phyloP scores from a whole-genome alignment of 2,888 invertebrate species.

The Pyrochroa serraticornis region DNA sequence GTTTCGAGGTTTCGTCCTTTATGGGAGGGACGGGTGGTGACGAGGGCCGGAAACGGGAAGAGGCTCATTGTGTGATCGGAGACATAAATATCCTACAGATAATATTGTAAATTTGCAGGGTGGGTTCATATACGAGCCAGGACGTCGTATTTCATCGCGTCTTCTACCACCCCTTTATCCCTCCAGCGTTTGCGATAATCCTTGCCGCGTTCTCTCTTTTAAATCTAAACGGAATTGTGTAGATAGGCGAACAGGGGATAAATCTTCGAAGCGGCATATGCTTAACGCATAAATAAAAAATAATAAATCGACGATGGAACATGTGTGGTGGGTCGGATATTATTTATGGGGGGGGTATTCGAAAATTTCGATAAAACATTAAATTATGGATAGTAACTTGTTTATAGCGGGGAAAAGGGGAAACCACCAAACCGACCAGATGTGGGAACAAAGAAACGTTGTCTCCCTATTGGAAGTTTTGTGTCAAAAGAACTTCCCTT shows the following conservation, averaged over 20 bases:
- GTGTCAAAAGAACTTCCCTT: too few relatives aligned
- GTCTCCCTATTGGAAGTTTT: too few relatives aligned
- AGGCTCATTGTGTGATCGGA: conserved; percentile 22
- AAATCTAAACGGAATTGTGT: conserved; percentile 14
- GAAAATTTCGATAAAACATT: too few relatives aligned
- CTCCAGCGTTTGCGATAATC: conserved; percentile 6
- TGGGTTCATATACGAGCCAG: conserved; percentile 1
- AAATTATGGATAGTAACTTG: too few relatives aligned
- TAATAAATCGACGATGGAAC: conserved; percentile 6
- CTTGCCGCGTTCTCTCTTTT: conserved; percentile 5
- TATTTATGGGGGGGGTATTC: too few relatives aligned
- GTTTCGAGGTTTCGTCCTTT: neutral
- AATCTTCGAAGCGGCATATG: conserved; percentile 20
- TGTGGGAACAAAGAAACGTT: too few relatives aligned
- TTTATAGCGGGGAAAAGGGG: too few relatives aligned
- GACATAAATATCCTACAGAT: conserved; percentile 22
- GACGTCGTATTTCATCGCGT: conserved; percentile 10
- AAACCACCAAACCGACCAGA: too few relatives aligned
- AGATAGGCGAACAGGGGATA: conserved; percentile 15
- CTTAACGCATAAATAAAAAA: conserved; percentile 28
- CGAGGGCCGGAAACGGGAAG: conserved; percentile 3
- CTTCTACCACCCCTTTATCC: neutral
- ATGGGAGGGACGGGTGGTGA: too few relatives aligned
- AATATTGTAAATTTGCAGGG: conserved; percentile 23
- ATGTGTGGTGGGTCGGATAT: too few relatives aligned